phyloP scores from a whole-genome alignment of 2,113 vertebrate genomes.

The Sapajus apella region DNA sequence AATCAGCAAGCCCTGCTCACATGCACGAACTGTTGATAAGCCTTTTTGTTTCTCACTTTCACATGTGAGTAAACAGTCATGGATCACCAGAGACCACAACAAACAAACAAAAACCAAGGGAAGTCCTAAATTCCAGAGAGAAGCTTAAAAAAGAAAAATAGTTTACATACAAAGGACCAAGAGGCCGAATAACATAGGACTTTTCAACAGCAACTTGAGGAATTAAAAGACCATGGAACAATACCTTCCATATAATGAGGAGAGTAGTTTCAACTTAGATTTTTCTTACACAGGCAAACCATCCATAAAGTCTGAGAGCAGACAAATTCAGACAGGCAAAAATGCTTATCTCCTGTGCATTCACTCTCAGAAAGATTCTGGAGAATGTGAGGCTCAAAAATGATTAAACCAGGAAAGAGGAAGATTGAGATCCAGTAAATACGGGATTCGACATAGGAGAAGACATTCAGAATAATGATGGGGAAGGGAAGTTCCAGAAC shows the following conservation, averaged over 20 bases:
- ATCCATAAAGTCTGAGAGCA: not conserved
- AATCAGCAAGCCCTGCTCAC: not conserved
- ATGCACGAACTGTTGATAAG: not conserved
- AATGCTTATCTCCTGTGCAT: not conserved
- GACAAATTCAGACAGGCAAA: not conserved
- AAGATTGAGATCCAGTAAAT: not conserved
- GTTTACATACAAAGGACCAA: not conserved
- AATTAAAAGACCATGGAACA: not conserved
- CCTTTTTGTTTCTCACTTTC: not conserved
- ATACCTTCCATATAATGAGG: not conserved
- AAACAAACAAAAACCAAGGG: not conserved
- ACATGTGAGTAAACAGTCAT: not conserved
- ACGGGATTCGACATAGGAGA: not conserved
- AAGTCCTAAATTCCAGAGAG: not conserved
- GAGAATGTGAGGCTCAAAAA: not conserved
- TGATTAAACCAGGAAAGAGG: not conserved
- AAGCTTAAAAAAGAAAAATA: not conserved
- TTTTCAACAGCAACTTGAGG: not conserved
- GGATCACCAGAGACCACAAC: not conserved
- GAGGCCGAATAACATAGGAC: not conserved
- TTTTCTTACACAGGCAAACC: constrained; percentile 15
- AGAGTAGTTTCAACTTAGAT: not conserved
- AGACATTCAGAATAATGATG: not conserved
- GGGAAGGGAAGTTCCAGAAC: not conserved
- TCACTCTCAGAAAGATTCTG: not conserved